Conservation (phyloP, 2,888 invertebrate genomes). For the Drepanosiphum platanoidis region DNA sequence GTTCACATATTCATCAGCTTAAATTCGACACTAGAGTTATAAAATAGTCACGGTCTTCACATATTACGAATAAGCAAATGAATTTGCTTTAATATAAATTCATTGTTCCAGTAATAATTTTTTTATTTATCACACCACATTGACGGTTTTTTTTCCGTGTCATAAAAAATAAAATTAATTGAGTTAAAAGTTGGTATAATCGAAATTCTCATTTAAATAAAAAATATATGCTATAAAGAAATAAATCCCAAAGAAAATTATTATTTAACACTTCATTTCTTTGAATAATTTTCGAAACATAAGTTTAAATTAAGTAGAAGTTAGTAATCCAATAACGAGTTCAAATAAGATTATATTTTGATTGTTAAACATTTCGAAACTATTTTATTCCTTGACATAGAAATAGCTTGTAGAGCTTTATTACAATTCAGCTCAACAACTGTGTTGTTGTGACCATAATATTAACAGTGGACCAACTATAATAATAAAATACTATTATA, state of each 20-base stretch:
- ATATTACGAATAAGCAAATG: no score
- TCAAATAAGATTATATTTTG: conserved; percentile 21
- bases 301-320: not conserved
- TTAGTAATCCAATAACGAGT: not conserved
- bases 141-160: no score
- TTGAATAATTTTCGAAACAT: not conserved
- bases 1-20: no score
- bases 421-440: not conserved
- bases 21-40: no score
- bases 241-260: not conserved
- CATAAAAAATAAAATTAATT: no score
- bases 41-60: no score
- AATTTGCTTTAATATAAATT: no score
- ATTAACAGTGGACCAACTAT: not conserved
- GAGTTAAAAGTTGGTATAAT: no score
- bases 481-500: not conserved
- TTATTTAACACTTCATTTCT: conserved; percentile 7
- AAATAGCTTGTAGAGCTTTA: not conserved
- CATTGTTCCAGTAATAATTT: no score
- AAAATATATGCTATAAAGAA: not conserved
- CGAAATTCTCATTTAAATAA: no score
- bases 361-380: conserved; percentile 15
- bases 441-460: not conserved
- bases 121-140: no score
- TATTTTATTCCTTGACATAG: not conserved